Base-by-base conservation (phyloP, 2,888 invertebrate genomes). In the Norana najaformis region DNA sequence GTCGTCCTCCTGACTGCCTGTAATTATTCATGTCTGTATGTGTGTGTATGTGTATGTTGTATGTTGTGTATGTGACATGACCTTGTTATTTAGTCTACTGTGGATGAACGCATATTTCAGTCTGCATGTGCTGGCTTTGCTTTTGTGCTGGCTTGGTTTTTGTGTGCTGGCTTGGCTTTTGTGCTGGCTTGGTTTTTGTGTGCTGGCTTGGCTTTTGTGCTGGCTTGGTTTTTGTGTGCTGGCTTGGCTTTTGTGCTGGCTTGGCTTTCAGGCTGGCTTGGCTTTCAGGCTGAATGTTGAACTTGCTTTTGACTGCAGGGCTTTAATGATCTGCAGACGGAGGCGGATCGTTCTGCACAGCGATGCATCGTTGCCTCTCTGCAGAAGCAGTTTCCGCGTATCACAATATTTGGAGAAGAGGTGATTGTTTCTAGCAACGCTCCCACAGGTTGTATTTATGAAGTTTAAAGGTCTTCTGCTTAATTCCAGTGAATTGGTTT, bases 321-420 rank as follows among this genome's bases (percentile, higher is more conserved):
- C 37, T 97, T 97, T 94, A 97, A 98, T 96, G 99, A 99, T 95
- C 96, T 98, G 88, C 99, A 99, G 96, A 99, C 99, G 11, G 98
- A 98, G 95, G 99, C 99, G 14, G 99, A 99, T 94, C 96, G 99
- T 92, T 97, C 97, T 47, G 98, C 98, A 0, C 99, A 99, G 95
- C 96, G 96, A 92, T 98, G 98, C 94, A 99, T 99, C 91, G 96
- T 98, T 91, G 97, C 97, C 38, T 98, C 98, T 1, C 96, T 99
- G 13, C 95, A 96, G 53, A 96, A 96, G 91, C 97, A 97, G 93
- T 99, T 97, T 95, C 98, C 98, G 0, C 93, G 94, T 89, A 93
- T 94, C 35, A 89, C 93, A 16, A 93, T 95, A 88, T 93, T 95
- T 92, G 99, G 99, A 95, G 99, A 99, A 95, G 98, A 95, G 94